Percentiles rank a stretch among this genome's conserved stretches.
These are phyloP conservation scores for Palythoa grandis DNA, from an alignment of 92 coral and sea anemone genomes.

Conservation along the genomic window DNA sequence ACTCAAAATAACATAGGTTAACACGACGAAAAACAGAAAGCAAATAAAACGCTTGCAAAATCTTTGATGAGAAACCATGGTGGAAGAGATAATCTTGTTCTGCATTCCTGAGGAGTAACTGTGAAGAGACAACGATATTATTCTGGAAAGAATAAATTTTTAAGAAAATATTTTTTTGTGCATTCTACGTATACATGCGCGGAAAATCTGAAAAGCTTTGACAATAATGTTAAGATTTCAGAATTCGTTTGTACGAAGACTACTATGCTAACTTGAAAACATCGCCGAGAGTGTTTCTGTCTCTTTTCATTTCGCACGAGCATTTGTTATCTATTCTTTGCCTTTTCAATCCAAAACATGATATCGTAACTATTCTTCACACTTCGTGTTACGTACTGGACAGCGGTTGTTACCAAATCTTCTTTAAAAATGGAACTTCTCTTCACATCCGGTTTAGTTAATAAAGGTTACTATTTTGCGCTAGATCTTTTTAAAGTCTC, in stretches of 20 bases:
- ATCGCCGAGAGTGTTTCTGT: no score
- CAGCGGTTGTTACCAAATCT: conserved; percentile 8
- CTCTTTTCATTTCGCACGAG: no score
- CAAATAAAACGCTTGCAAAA: conserved; percentile 10
- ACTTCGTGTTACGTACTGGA: background rate
- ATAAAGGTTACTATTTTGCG: background rate
- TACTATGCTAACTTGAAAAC: no score
- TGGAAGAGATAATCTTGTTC: background rate
- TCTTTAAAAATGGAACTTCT: background rate
- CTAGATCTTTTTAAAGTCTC: background rate
- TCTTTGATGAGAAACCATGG: conserved; percentile 33
- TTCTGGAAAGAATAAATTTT: no score
- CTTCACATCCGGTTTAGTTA: background rate
- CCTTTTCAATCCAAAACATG: no score
- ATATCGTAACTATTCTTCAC: no score
- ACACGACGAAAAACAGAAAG: background rate
- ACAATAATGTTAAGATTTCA: no score
- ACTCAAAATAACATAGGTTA: conserved; percentile 18
- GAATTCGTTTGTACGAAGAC: no score
- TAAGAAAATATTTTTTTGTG: no score
- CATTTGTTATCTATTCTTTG: no score
- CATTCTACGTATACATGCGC: no score
- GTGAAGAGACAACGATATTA: background rate
- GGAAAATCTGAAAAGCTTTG: no score
- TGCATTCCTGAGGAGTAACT: conserved; percentile 17